These are phyloP conservation scores for Vidua chalybeata DNA, from an alignment of 2,113 vertebrate genomes.

Conservation along the genomic window DNA sequence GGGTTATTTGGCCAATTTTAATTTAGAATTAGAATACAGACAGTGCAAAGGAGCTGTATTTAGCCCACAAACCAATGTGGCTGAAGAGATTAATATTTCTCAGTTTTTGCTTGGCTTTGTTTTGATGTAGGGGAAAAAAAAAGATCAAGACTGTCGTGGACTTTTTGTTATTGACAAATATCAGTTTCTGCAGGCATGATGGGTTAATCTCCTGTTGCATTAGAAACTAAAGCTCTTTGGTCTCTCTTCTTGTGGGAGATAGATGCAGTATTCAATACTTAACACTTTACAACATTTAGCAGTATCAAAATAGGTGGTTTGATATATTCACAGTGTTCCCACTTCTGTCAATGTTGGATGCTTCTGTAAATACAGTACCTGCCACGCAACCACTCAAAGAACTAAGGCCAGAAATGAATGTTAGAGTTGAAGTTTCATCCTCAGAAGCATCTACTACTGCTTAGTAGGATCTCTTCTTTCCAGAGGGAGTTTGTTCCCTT, in stretches of 20 bases:
- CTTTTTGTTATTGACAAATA: not conserved
- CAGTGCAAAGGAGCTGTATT: not conserved
- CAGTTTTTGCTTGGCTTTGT: not conserved
- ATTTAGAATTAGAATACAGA: not conserved
- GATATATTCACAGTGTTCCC: not conserved
- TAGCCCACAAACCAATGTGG: not conserved
- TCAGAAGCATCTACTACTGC: not conserved
- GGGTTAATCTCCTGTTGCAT: not conserved
- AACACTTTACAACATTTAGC: not conserved
- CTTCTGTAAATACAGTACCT: not conserved
- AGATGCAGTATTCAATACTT: not conserved
- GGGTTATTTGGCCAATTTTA: not conserved
- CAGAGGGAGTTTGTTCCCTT: not conserved
- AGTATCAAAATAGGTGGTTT: not conserved
- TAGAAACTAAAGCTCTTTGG: not conserved
- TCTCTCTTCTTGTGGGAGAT: not conserved
- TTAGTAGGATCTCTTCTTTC: not conserved
- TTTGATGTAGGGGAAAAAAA: not conserved
- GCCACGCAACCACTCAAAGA: not conserved
- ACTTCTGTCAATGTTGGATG: not conserved
- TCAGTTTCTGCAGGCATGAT: not conserved
- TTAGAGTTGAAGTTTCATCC: not conserved
- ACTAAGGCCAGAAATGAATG: not conserved
- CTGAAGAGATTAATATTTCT: not conserved
- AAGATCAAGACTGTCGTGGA: not conserved